phyloP scores from a whole-genome alignment of 2,888 invertebrate genomes.

The Cecidostiba fungosa region DNA sequence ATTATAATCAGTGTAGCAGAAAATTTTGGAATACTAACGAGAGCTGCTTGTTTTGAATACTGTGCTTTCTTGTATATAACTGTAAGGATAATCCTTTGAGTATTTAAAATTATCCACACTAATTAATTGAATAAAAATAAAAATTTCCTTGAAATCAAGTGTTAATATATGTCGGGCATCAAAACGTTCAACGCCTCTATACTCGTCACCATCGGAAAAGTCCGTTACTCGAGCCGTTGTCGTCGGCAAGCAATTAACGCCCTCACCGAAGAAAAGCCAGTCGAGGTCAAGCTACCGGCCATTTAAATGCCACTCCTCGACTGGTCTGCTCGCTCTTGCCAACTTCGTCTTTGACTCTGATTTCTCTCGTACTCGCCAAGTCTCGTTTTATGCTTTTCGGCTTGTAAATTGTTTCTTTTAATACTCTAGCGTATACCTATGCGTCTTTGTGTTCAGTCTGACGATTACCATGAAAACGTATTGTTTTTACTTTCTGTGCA shows the following conservation, averaged over 20 bases:
- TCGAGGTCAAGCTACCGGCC: slow-evolving; percentile 23
- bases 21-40: not conserved
- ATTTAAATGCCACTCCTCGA: slow-evolving; percentile 50
- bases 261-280: slow-evolving; percentile 47
- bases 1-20: not conserved
- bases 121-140: not conserved
- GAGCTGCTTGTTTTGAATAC: not conserved
- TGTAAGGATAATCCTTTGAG: not conserved
- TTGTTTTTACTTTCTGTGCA: not conserved
- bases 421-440: not conserved
- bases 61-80: too few relatives aligned
- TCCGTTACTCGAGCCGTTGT: slow-evolving; percentile 35
- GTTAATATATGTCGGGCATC: not conserved
- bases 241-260: slow-evolving; percentile 27
- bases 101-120: not conserved
- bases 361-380: not conserved
- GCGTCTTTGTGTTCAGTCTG: too few relatives aligned
- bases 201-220: slow-evolving; percentile 30
- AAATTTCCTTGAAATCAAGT: too few relatives aligned
- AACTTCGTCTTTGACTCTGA: slow-evolving; percentile 28
- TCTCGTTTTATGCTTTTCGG: not conserved
- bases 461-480: not conserved
- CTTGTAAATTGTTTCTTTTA: not conserved
- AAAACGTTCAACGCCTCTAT: not conserved
- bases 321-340: not conserved